Base-by-base conservation (phyloP, 2,888 invertebrate genomes). In the Listrodromus nycthemerus region DNA sequence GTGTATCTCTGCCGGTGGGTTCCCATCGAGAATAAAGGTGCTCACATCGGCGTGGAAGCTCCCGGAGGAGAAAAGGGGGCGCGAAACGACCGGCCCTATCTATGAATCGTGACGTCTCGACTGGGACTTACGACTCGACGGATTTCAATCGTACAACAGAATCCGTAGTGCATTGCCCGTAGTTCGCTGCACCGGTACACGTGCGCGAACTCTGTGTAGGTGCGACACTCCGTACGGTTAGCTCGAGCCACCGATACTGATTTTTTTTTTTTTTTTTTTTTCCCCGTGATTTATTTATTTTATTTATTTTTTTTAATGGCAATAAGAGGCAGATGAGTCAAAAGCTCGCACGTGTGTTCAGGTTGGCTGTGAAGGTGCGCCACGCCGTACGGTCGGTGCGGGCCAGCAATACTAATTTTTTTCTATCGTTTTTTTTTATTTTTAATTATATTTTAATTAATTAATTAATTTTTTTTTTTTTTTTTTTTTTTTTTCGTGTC, bases 61-160 rank as follows among this genome's bases (percentile, higher is more conserved):
- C 70, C 63, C 30, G 75, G 66, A 71, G 71, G 75, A 65, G 74
- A 37, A 52, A 48, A 61, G 37, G 58, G 67, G 73, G 74, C 61
- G 78, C 69, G 79, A 75, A 80, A 83, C 74, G 55, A 83, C 52
- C 83, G 76, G 80, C 80, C 83, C 83, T 83, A 83, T 83, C 83
- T 65, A 27, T 33, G 75, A 71, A 83, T 83, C 83, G 83, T 83
- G 83, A 80, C 83, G 83, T 80, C 83, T 66, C 50, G 75, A 27
- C 80, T 52, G 45, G 48, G 79, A 83, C 79, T 83, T 83, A 79
- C 79, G 74, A 75, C 74, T 79, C 41, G 41, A 65, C 55, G 45
- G 83, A 66, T 16, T 66, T 71, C 58, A 41, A 75, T 76, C 75
- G 78, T 80, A 79, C 79, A 79, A 80, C 83, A 65, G 61, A 78